Evolutionary conservation across 2,113 vertebrate species (phyloP), one percentile per base, ranked within the genome.

Genomic region (Ciconia boyciana): DNA sequence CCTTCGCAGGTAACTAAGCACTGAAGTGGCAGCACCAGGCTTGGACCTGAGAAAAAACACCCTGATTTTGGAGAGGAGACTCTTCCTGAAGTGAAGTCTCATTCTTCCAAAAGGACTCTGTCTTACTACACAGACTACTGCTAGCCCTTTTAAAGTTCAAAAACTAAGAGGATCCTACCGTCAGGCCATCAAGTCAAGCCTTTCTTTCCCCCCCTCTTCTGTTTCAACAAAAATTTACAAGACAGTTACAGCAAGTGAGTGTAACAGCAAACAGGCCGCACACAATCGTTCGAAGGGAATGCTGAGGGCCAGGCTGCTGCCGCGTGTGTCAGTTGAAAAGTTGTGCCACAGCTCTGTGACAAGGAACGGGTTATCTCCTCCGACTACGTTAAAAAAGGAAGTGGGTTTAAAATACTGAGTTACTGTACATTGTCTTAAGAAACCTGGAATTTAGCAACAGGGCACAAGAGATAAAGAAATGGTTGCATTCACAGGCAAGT

Each of bases 211-310:
- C 17, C 13, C 22, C 11, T 13, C 28, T 14, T 19, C 32, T 68
- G 13, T 54, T 85, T 60, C n/a, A 64, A 22, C 13, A 69, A 8
- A 18, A 64, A n/a, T 2, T 34, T 31, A 39, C 19, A 25, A 13
- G 58, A 36, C 57, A 58, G 41, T 55, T 76, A 43, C 49, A 83
- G 28, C 7, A 16, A 52, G 18, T 0, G 2, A 65, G 49, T 0
- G 1, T 10, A 69, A 39, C 3, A 0, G 60, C 58, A 74, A 26
- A 25, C 1, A 21, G 15, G n/a, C 3, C 7, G 3, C 1, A 6
- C 29, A 16, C 28, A 7, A 10, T 16, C 1, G 1, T 7, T 13
- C 51, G 4, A 5, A 61, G 29, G 26, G 41, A 14, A 39, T 46
- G 43, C 55, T 6, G 10, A 21, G 49, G 62, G 44, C 62, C 29